A percentile compares a stretch with the other conserved stretches of the same genome.
Conservation (phyloP, 2,113 vertebrate genomes). For the Actenoides lindsayi region DNA sequence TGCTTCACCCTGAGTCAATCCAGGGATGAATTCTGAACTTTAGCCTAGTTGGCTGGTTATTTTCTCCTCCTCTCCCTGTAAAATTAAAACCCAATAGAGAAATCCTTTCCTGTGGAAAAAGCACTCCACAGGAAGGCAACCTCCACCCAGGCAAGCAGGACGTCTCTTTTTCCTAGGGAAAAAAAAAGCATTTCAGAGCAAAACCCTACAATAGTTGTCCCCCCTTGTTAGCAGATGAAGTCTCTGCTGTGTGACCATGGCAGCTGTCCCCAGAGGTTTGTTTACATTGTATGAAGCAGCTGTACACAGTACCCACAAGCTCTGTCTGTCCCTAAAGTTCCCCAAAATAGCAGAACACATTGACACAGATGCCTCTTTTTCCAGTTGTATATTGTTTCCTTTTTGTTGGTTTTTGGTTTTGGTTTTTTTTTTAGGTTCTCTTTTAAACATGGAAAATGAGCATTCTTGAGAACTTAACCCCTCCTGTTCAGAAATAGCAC, state of each 20-base stretch:
- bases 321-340: not conserved
- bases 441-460: conserved; percentile 73
- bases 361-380: not conserved
- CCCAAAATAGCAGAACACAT: not conserved
- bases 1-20: not conserved
- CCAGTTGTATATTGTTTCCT: not conserved
- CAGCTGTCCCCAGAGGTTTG: not conserved
- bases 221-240: not conserved
- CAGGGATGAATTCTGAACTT: not conserved
- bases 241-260: not conserved
- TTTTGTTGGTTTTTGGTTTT: not conserved
- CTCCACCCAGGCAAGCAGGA: not conserved
- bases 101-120: conserved; percentile 17
- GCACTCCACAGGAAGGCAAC: not conserved
- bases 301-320: not conserved
- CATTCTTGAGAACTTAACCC: not conserved
- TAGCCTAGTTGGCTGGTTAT: not conserved
- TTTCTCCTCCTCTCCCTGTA: not conserved
- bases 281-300: not conserved
- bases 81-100: not conserved
- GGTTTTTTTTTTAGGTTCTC: conserved; percentile 66
- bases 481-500: not conserved
- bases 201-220: not conserved
- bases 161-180: not conserved
- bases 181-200: not conserved